Evolutionary conservation across 2,888 invertebrate genomes (phyloP).

Genomic region (Caenorhabditis sulstoni): DNA sequence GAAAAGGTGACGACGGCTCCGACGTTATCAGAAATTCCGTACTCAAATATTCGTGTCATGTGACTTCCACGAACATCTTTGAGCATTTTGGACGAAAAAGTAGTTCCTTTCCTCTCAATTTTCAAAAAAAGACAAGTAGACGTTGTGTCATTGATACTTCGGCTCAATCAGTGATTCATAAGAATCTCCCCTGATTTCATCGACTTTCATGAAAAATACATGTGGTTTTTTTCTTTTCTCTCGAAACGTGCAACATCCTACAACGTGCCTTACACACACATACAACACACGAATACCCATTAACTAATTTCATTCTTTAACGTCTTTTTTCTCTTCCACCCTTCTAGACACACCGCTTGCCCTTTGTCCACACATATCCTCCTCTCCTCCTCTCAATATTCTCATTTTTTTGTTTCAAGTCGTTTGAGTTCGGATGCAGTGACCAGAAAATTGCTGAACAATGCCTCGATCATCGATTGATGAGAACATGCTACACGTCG

Average conservation of each 20-base stretch:
- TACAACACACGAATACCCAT: slow-evolving; percentile 42
- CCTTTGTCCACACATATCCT: slow-evolving; percentile 36
- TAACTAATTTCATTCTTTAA: slow-evolving; percentile 60
- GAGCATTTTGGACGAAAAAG: too few species aligned
- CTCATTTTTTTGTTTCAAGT: slow-evolving; percentile 14
- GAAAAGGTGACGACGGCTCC: too few species aligned
- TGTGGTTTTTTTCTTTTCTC: slow-evolving; percentile 21
- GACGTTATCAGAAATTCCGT: too few species aligned
- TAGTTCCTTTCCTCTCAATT: too few species aligned
- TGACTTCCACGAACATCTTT: too few species aligned
- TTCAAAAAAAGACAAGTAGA: too few species aligned
- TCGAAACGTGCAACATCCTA: slow-evolving; percentile 39
- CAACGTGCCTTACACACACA: slow-evolving; percentile 26
- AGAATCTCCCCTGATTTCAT: slow-evolving; percentile 9
- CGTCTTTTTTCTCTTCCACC: slow-evolving; percentile 38
- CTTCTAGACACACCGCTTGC: slow-evolving; percentile 30
- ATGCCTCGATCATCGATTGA: slow-evolving; percentile 62
- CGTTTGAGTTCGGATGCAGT: slow-evolving; percentile 10
- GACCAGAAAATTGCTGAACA: slow-evolving; percentile 10
- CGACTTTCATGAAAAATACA: slow-evolving; percentile 49
- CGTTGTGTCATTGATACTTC: background rate
- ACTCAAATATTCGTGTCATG: too few species aligned
- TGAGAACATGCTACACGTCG: slow-evolving; percentile 62
- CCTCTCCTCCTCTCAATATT: slow-evolving; percentile 8
- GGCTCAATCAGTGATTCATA: background rate